These are phyloP conservation scores for pig (Sus scrofa) DNA, from an alignment of 2,113 vertebrate species.

Conservation along the genomic window T2T-Sscrofa CM000818.6:96769501-96770000, in stretches of 20 bases:
- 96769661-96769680: not conserved
- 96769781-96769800: not conserved
- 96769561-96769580: not conserved
- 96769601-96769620: not conserved
- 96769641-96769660: not conserved
- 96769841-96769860: not conserved
- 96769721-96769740: not conserved
- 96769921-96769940: not conserved
- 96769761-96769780: conserved; percentile 8
- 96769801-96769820: not conserved
- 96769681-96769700: not conserved
- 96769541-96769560: no score
- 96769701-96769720: not conserved
- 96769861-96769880: not conserved
- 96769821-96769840: not conserved
- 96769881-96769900: not conserved
- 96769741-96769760: not conserved
- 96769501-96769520: no score
- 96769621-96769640: not conserved
- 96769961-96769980: conserved; percentile 34
- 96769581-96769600: not conserved
- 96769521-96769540: no score
- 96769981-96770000: not conserved
- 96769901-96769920: not conserved
- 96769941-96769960: not conserved